Evolutionary conservation across 2,113 vertebrate species (phyloP).

Genomic region (Phyllostomus discolor): DNA sequence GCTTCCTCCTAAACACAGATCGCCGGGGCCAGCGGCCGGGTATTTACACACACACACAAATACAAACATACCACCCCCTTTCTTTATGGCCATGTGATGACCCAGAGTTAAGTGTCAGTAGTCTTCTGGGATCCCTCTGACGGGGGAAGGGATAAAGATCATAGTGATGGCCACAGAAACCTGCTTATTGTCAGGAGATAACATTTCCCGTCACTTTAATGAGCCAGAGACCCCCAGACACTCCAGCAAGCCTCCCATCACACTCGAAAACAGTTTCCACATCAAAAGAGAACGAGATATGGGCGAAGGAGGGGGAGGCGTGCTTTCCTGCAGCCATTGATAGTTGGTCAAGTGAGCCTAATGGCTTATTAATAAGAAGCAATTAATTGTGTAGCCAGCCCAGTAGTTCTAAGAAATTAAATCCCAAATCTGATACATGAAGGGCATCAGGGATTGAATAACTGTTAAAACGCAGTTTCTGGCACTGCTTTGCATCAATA

Average conservation of each 20-base stretch:
- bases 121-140: constrained; percentile 28
- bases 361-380: constrained; percentile 71
- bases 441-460: constrained; percentile 62
- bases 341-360: constrained; percentile 63
- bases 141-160: constrained; percentile 38
- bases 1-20: neutral
- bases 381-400: constrained; percentile 69
- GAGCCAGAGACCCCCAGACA: constrained; percentile 54
- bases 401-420: constrained; percentile 72
- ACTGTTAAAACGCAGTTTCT: constrained; percentile 58
- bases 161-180: constrained; percentile 28
- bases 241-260: constrained; percentile 48
- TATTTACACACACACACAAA: neutral
- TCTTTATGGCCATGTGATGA: neutral
- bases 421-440: constrained; percentile 64
- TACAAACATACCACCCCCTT: neutral
- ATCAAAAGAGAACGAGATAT: constrained; percentile 34
- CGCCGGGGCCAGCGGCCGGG: neutral
- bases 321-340: constrained; percentile 64
- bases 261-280: constrained; percentile 54
- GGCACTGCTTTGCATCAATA: constrained; percentile 66
- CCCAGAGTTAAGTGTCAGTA: constrained; percentile 12
- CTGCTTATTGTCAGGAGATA: constrained; percentile 61
- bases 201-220: constrained; percentile 53
- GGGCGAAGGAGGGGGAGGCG: constrained; percentile 13